phyloP scores from a whole-genome alignment of 2,888 invertebrate species.

The Spialia ferax region DNA sequence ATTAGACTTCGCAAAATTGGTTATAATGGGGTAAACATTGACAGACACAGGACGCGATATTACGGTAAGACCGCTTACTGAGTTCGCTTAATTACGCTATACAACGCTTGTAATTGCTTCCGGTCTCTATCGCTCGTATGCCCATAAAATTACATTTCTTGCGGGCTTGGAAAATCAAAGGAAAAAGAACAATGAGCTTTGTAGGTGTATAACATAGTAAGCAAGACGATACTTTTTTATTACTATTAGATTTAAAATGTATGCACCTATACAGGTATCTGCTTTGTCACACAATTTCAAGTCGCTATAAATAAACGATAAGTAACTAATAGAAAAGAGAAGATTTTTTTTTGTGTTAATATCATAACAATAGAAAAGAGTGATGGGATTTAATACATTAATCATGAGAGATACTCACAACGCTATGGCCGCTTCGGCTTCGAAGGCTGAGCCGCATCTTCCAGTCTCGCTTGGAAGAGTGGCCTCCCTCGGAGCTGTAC shows the following conservation, averaged over 20 bases:
- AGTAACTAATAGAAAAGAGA: too few relatives aligned
- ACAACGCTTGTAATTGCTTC: constrained; percentile 9
- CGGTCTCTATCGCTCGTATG: background rate
- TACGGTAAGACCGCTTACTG: background rate
- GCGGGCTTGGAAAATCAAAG: too few relatives aligned
- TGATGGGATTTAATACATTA: background rate
- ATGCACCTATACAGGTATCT: too few relatives aligned
- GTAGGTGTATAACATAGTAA: too few relatives aligned
- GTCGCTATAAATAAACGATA: too few relatives aligned
- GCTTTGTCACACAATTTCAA: too few relatives aligned
- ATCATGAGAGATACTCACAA: constrained; percentile 69
- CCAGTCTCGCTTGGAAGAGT: constrained; percentile 89
- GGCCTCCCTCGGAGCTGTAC: constrained; percentile 87
- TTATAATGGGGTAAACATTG: constrained; percentile 1
- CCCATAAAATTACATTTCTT: background rate
- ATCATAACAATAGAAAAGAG: too few relatives aligned
- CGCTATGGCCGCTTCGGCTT: constrained; percentile 88
- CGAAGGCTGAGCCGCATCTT: constrained; percentile 91
- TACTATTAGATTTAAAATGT: too few relatives aligned
- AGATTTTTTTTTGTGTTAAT: too few relatives aligned
- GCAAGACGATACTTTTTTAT: too few relatives aligned
- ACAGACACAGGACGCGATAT: background rate
- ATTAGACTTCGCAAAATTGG: background rate
- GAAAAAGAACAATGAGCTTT: too few relatives aligned
- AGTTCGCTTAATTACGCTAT: constrained; percentile 2